Evolutionary conservation across 2,113 vertebrate species (phyloP).

Genomic region (Dasypus novemcinctus): DNA sequence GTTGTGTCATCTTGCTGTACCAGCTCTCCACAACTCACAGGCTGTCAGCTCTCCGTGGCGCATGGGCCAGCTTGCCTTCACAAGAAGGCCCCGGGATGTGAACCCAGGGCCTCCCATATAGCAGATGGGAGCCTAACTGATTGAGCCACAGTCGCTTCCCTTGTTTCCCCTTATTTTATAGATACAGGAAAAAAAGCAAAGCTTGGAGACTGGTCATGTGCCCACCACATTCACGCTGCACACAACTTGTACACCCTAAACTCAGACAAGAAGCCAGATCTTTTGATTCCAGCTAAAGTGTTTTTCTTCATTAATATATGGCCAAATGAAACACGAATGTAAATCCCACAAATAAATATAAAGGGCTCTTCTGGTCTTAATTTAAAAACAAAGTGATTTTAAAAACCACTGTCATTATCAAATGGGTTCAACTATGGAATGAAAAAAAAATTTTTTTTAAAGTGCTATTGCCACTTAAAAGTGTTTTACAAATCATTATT

Average conservation of each 20-base stretch:
- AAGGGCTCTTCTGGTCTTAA: background rate
- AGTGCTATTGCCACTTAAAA: background rate
- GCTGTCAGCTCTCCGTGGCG: no score
- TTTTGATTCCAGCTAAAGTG: background rate
- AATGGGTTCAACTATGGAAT: background rate
- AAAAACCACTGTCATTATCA: background rate
- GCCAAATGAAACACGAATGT: slow-evolving; percentile 29
- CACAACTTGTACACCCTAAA: background rate
- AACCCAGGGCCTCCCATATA: no score
- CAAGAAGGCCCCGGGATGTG: no score
- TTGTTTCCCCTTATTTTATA: background rate
- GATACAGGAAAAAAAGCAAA: background rate
- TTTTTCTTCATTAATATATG: background rate
- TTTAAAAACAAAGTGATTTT: slow-evolving; percentile 42
- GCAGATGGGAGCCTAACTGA: no score
- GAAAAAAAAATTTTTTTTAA: slow-evolving; percentile 26
- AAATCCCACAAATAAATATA: background rate
- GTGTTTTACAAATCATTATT: background rate
- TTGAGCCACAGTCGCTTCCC: no score
- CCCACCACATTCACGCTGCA: background rate
- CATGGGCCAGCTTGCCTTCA: no score
- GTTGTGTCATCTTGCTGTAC: no score
- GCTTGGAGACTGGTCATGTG: background rate
- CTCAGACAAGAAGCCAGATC: background rate
- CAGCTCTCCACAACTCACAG: no score